Evolutionary conservation across 1,140 invertebrate genomes (phyloP).

Genomic region (Octopus sinensis): DNA sequence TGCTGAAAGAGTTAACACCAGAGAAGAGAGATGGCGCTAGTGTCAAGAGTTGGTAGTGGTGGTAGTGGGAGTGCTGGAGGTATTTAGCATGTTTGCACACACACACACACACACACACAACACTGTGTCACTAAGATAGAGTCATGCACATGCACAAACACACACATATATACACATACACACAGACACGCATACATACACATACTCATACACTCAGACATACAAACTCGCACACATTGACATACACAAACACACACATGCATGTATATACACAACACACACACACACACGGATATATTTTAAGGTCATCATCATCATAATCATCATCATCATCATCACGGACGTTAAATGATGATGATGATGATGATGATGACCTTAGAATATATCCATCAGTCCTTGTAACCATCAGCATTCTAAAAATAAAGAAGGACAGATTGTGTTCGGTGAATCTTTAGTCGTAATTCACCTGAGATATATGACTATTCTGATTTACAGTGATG

Average conservation of each 20-base stretch:
- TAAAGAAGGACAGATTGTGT: too few species aligned
- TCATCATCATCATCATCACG: too few species aligned
- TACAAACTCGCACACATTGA: not conserved
- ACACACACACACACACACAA: too few species aligned
- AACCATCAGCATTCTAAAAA: too few species aligned
- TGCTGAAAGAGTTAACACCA: too few species aligned
- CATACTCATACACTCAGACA: not conserved
- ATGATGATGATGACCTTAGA: too few species aligned
- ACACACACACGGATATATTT: not conserved
- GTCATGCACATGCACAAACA: not conserved
- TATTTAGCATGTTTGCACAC: not conserved
- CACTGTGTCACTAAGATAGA: not conserved
- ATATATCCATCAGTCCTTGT: too few species aligned
- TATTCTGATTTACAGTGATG: constrained; percentile 19
- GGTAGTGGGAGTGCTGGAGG: not conserved
- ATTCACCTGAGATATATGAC: constrained; percentile 9
- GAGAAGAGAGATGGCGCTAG: too few species aligned
- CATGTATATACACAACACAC: not conserved
- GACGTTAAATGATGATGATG: too few species aligned
- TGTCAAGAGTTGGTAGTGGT: too few species aligned
- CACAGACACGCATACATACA: not conserved
- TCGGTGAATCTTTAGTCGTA: too few species aligned
- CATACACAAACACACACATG: not conserved
- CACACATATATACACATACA: not conserved
- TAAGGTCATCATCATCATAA: too few species aligned